A percentile compares a stretch with the other conserved stretches of the same genome.
phyloP scores from a whole-genome alignment of 2,797 vertebrate genomes.

The Aselliscus stoliczkanus region DNA sequence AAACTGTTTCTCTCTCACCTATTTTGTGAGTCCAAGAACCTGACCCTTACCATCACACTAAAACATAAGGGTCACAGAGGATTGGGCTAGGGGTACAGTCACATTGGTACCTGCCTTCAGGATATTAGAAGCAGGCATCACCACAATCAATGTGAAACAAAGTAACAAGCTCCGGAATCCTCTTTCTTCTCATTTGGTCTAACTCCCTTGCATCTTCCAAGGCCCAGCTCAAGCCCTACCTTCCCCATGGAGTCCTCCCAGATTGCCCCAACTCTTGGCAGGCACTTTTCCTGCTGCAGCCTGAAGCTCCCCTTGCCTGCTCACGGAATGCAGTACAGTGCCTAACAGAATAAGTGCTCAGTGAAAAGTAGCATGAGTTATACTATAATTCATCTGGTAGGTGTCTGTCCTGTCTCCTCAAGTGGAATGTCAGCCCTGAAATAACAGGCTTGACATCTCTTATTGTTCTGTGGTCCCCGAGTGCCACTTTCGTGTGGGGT shows the following conservation, averaged over 20 bases:
- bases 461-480: not conserved
- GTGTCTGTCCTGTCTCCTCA: not conserved
- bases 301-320: not conserved
- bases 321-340: not conserved
- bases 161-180: not conserved
- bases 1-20: not conserved
- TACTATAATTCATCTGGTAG: not conserved
- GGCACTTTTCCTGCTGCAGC: not conserved
- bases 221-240: not conserved
- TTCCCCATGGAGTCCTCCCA: not conserved
- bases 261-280: not conserved
- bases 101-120: not conserved
- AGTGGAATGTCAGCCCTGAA: not conserved
- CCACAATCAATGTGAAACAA: not conserved
- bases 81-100: not conserved
- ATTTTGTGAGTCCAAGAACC: not conserved
- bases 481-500: not conserved
- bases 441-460: not conserved
- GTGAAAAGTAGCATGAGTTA: not conserved
- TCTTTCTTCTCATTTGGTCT: not conserved
- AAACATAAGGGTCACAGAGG: not conserved
- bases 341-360: not conserved
- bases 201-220: not conserved
- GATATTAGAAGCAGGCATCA: not conserved
- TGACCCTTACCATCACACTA: not conserved